These are phyloP conservation scores for Myopa testacea DNA, from an alignment of 2,888 invertebrate species.

Conservation along the genomic window DNA sequence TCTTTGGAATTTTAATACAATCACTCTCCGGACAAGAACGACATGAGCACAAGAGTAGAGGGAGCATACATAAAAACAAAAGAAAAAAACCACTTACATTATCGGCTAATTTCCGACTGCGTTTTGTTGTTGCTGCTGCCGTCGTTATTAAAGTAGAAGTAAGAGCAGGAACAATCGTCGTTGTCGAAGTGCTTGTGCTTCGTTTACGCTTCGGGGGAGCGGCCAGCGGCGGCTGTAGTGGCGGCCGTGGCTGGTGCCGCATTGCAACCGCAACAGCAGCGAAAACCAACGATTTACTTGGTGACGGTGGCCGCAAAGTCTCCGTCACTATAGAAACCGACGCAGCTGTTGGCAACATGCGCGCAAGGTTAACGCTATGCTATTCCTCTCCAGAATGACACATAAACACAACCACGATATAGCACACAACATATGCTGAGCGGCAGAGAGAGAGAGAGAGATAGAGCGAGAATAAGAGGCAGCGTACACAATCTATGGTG, in stretches of 20 bases:
- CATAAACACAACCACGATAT: too few relatives aligned
- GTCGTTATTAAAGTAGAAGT: constrained; percentile 32
- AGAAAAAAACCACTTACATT: constrained; percentile 39
- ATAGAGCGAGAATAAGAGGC: background rate
- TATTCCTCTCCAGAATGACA: too few relatives aligned
- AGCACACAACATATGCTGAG: too few relatives aligned
- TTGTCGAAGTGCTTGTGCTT: constrained; percentile 28
- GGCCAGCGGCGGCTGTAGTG: background rate
- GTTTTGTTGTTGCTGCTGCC: constrained; percentile 49
- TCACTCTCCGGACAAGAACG: too few relatives aligned
- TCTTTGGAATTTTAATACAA: too few relatives aligned
- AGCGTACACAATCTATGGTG: background rate
- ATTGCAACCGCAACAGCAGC: constrained; percentile 32
- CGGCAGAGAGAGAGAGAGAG: background rate
- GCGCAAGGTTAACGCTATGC: background rate
- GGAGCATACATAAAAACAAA: background rate
- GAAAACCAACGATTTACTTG: constrained; percentile 30
- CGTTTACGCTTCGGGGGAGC: constrained; percentile 21
- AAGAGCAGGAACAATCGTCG: background rate
- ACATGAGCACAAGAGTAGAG: too few relatives aligned
- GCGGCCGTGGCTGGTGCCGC: constrained; percentile 23
- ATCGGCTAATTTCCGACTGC: constrained; percentile 45
- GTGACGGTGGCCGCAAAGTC: constrained; percentile 20
- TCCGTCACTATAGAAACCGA: constrained; percentile 32
- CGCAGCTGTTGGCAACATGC: constrained; percentile 33